phyloP scores from a whole-genome alignment of 2,888 invertebrate genomes.

The Tillus elongatus region DNA sequence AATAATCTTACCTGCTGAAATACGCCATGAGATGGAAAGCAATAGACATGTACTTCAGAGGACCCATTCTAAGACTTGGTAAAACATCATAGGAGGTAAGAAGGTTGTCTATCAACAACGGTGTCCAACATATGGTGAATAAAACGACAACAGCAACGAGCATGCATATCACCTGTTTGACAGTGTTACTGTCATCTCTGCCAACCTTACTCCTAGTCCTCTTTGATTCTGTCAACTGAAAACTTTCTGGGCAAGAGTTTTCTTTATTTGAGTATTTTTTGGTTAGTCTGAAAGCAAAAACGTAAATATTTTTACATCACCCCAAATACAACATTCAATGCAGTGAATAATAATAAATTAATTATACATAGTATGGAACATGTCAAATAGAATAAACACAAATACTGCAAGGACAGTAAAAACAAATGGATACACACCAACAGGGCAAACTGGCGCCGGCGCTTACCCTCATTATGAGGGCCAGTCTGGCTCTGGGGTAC shows the following conservation, averaged over 20 bases:
- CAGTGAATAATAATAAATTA: too few species aligned
- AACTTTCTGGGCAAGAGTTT: constrained; percentile 13
- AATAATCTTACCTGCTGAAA: constrained; percentile 59
- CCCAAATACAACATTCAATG: too few species aligned
- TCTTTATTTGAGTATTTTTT: constrained; percentile 18
- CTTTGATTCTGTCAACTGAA: constrained; percentile 15
- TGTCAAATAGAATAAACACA: too few species aligned
- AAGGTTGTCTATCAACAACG: constrained; percentile 55
- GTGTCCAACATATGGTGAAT: constrained; percentile 62
- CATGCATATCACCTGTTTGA: constrained; percentile 62
- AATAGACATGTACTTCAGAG: constrained; percentile 51
- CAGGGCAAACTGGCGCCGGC: too few species aligned
- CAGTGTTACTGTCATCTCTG: constrained; percentile 31
- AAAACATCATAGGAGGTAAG: constrained; percentile 53
- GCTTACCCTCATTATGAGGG: too few species aligned
- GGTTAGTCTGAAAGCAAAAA: constrained; percentile 20
- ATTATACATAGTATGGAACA: too few species aligned
- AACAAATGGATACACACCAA: too few species aligned
- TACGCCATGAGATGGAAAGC: constrained; percentile 58
- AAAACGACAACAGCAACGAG: constrained; percentile 58
- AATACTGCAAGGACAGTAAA: too few species aligned
- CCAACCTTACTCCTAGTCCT: constrained; percentile 13
- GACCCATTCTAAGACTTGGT: constrained; percentile 44
- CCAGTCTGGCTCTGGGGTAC: too few species aligned
- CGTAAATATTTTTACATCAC: too few species aligned